Conservation (phyloP, 2,888 invertebrate genomes). For the Hanleya hanleyi region DNA sequence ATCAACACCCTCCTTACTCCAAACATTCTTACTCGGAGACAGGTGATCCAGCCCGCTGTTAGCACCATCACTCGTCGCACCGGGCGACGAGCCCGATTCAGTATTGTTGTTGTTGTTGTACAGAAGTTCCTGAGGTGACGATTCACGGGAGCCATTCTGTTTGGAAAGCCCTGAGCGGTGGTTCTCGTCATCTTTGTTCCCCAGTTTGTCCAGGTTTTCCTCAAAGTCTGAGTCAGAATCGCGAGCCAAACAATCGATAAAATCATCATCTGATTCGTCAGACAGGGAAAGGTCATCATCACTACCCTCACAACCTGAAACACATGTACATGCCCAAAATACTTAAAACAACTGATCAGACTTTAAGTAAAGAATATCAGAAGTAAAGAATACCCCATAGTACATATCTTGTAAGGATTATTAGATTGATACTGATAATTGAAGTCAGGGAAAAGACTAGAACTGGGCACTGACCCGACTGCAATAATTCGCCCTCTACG, state of each 20-base stretch:
- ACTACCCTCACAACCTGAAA: slow-evolving; percentile 50
- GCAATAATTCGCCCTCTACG: too few species aligned
- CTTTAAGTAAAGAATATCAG: too few species aligned
- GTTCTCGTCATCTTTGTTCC: background rate
- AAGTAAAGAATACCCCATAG: too few species aligned
- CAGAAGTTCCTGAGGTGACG: background rate
- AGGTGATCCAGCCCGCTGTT: slow-evolving; percentile 21
- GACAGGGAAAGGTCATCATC: slow-evolving; percentile 54
- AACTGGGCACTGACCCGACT: too few species aligned
- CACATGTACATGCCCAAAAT: too few species aligned
- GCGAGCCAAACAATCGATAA: slow-evolving; percentile 61
- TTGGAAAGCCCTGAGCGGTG: background rate
- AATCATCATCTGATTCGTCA: slow-evolving; percentile 64
- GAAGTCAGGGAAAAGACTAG: too few species aligned
- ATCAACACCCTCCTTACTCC: slow-evolving; percentile 34
- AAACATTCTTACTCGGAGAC: slow-evolving; percentile 17
- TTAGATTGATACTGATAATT: too few species aligned
- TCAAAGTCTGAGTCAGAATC: slow-evolving; percentile 62
- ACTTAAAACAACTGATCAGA: too few species aligned
- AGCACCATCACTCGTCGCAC: background rate
- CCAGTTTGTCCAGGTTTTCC: background rate
- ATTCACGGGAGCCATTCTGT: background rate
- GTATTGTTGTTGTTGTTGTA: background rate
- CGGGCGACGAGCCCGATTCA: background rate
- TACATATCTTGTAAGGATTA: too few species aligned